Percentiles rank a stretch among this genome's conserved stretches.
phyloP scores from a whole-genome alignment of 2,888 invertebrate genomes.

The Thelaira solivaga region DNA sequence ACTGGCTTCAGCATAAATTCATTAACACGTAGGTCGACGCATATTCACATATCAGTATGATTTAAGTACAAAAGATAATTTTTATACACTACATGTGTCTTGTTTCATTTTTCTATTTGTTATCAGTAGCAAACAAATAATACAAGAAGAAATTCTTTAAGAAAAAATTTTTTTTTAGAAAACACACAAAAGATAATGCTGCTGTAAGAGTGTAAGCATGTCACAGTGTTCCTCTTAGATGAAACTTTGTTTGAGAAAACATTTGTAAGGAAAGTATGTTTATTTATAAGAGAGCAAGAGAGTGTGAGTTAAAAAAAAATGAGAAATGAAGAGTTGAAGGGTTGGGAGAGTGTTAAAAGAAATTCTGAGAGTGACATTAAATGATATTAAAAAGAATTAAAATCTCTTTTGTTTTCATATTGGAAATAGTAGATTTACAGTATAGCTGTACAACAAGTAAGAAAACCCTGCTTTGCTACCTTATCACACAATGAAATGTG shows the following conservation, averaged over 20 bases:
- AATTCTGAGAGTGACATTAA: neutral
- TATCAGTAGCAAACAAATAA: slow-evolving; percentile 32
- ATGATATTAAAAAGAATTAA: neutral
- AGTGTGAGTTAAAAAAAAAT: neutral
- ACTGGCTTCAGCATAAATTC: neutral
- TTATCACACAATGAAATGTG: no score
- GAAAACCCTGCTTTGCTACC: no score
- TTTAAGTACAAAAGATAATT: neutral
- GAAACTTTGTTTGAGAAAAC: neutral
- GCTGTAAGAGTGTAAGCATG: no score
- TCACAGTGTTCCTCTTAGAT: no score
- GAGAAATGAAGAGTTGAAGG: neutral
- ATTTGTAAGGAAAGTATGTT: neutral
- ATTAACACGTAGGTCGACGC: neutral
- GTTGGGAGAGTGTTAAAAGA: neutral
- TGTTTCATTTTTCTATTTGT: no score
- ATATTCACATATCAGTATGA: neutral
- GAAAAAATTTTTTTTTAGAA: neutral
- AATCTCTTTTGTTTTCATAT: neutral
- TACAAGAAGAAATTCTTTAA: slow-evolving; percentile 14
- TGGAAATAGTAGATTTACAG: no score
- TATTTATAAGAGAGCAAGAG: neutral
- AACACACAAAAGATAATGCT: neutral
- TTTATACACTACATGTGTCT: no score
- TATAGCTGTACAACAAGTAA: no score